Evolutionary conservation across 2,888 invertebrate species (phyloP), one percentile per base, ranked within the genome.

Genomic region (Palloptera scutellata): DNA sequence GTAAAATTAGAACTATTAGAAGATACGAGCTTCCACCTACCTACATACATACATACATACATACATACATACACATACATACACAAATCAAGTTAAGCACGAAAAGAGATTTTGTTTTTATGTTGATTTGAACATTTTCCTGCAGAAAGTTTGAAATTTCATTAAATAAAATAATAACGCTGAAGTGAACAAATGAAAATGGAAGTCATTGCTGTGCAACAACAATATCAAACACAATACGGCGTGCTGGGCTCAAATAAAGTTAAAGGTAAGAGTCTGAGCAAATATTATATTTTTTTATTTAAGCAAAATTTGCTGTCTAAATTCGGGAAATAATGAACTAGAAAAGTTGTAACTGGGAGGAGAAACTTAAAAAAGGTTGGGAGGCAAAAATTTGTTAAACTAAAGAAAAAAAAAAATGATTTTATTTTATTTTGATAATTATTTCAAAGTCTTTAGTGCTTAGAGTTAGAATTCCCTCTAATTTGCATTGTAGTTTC

Each of bases 171-270:
- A 70, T 70, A 70, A 53, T 58, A 66, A 67, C 59, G 52, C 68
- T 69, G 65, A 65, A 70, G 64, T 70, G 68, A 66, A 68, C 66
- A 71, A 64, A 70, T 73, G 68, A 73, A 73, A 72, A 75, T 75
- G 75, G 75, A 75, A 74, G 74, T 75, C 57, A 68, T 75, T 70
- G 72, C 75, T 53, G 72, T 75, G 68, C 75, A 75, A 71, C 74
- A 73, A 70, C 75, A 72, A 70, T 75, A 73, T 70, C 70, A 80
- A 68, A 70, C 78, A 52, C 75, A 75, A 55, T 79, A 79, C 70
- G 78, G 74, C 61, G 75, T 74, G 67, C 73, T 77, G 62, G 79
- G 79, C 61, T 79, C 80, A 72, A 79, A 75, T 77, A 79, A 79
- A 80, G 76, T 73, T 66, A 70, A 74, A 80, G 80, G 79, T 79